Conservation (phyloP, 2,888 invertebrate species). For the Meiosimyza decipiens region DNA sequence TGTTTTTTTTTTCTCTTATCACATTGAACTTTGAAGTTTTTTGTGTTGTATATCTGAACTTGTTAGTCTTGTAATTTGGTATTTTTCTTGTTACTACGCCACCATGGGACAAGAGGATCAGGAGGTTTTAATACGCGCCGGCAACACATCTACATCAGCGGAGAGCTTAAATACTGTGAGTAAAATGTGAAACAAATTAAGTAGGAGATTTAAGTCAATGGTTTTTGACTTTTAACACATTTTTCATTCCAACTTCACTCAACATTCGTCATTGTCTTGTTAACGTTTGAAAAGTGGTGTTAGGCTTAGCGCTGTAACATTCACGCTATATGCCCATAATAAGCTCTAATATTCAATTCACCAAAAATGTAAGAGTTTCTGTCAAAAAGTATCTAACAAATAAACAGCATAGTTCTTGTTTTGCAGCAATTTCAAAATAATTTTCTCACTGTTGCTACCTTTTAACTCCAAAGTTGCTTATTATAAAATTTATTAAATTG, state of each 20-base stretch:
- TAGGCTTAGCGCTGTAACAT: no score
- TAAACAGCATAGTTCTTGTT: background rate
- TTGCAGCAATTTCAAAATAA: background rate
- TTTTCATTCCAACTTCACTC: no score
- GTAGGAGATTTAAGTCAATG: no score
- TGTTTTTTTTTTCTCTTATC: background rate
- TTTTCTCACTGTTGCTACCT: background rate
- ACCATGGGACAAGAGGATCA: slow-evolving; percentile 63
- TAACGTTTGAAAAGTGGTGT: no score
- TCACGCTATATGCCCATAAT: no score
- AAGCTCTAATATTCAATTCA: no score
- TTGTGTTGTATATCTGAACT: background rate
- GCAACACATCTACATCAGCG: slow-evolving; percentile 52
- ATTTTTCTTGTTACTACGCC: background rate
- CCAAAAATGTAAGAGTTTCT: no score
- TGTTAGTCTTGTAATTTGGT: background rate
- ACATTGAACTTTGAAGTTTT: background rate
- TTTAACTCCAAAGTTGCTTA: background rate
- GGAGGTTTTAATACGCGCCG: slow-evolving; percentile 55
- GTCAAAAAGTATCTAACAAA: no score
- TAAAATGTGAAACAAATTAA: slow-evolving; percentile 28
- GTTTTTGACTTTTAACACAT: no score
- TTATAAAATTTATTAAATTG: background rate
- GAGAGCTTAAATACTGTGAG: slow-evolving; percentile 59
- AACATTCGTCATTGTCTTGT: no score